phyloP scores from a whole-genome alignment of 1,140 invertebrate species.

The Andrena cerasifolii region DNA sequence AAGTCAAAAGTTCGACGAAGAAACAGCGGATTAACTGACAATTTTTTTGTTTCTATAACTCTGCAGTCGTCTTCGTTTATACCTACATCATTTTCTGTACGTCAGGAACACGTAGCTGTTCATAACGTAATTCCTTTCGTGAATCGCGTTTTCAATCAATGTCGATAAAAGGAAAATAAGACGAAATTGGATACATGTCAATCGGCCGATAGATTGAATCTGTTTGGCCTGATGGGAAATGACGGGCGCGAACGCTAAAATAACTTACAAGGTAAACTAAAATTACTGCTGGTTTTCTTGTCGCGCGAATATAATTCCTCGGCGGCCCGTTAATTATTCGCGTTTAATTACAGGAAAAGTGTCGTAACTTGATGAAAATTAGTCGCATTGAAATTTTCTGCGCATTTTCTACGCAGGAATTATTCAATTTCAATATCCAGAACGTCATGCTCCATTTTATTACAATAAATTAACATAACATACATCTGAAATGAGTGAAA shows the following conservation, averaged over 20 bases:
- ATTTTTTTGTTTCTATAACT: background rate
- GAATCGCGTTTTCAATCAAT: conserved; percentile 3
- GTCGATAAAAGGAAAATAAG: conserved; percentile 18
- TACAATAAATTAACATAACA: too few species aligned
- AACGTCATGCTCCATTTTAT: too few species aligned
- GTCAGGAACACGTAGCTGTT: background rate
- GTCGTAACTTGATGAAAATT: too few species aligned
- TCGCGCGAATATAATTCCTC: too few species aligned
- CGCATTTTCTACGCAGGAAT: too few species aligned
- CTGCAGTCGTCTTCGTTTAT: background rate
- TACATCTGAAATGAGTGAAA: too few species aligned
- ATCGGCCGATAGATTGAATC: background rate
- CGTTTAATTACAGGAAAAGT: too few species aligned
- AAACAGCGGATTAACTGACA: too few species aligned
- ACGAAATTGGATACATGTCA: conserved; percentile 18
- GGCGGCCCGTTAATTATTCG: too few species aligned
- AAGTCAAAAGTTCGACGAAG: background rate
- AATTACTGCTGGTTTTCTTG: too few species aligned
- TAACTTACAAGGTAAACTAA: background rate
- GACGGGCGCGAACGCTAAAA: background rate
- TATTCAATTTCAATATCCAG: too few species aligned
- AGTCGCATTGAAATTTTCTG: too few species aligned
- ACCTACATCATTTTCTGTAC: background rate
- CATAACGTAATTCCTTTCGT: background rate
- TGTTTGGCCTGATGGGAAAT: background rate